Base-by-base conservation (phyloP, 2,888 invertebrate genomes). In the Sisyra terminalis region DNA sequence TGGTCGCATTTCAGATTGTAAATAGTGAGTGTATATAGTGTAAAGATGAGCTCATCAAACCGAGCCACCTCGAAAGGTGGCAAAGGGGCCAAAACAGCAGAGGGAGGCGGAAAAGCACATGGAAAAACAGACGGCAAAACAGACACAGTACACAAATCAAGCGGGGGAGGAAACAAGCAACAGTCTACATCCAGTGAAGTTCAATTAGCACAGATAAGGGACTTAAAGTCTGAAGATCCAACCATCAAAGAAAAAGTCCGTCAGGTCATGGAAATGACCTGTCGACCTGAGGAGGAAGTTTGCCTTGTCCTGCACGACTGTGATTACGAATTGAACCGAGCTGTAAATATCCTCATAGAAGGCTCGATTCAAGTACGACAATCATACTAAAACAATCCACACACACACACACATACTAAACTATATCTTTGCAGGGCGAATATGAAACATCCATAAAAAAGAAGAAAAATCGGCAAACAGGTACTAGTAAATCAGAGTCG, bases 221-320 rank as follows among this genome's bases (percentile, higher is more conserved):
- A 45, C 16, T 24, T 45, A 15, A 61, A 61, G 51, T 62, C 61
- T 44, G 75, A 75, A 49, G 75, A 77, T 57, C 68, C 73, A 43
- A 65, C 67, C 48, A 60, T 77, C 44, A 70, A 71, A 55, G 71
- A 73, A 14, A 74, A 82, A 66, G 84, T 92, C 49, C 74, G 76
- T 54, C 78, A 81, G 65, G 71, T 92, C 49, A 84, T 90, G 73
- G 92, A 92, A 60, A 78, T 89, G 72, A 92, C 93, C 44, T 78
- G 84, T 53, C 80, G 84, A 56, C 75, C 85, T 42, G 86, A 88
- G 59, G 92, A 92, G 60, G 88, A 89, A 64, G 90, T 87, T 43
- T 83, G 85, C 56, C 82, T 88, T 59, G 93, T 92, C 46, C 74
- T 96, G 45, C 86, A 92, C 61, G 93, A 94, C 69, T 83, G 85